A percentile compares a stretch with the other conserved stretches of the same genome.
Evolutionary conservation across 1,140 invertebrate species (phyloP).

Genomic region (Achroia grisella): DNA sequence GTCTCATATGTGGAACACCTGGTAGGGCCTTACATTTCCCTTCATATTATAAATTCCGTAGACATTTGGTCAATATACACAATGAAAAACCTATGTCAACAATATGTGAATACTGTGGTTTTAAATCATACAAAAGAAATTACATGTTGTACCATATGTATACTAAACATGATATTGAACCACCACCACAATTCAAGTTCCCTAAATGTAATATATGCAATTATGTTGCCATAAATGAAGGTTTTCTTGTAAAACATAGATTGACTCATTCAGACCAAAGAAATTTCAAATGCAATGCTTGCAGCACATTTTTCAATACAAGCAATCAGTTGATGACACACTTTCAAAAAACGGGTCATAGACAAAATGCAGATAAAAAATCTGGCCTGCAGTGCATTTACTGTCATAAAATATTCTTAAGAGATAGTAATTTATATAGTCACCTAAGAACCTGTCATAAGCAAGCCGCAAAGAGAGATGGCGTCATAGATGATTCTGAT

Average conservation of each 20-base stretch:
- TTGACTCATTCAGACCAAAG: constrained; percentile 68
- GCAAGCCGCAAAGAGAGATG: constrained; percentile 75
- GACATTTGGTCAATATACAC: constrained; percentile 87
- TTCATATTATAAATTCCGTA: constrained; percentile 84
- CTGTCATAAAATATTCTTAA: constrained; percentile 78
- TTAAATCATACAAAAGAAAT: constrained; percentile 83
- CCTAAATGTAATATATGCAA: constrained; percentile 85
- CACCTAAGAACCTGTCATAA: constrained; percentile 79
- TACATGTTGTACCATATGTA: constrained; percentile 87
- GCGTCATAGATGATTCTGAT: constrained; percentile 77
- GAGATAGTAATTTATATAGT: constrained; percentile 78
- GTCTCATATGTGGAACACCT: constrained; percentile 78
- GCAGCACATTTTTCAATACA: constrained; percentile 69
- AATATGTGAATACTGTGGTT: constrained; percentile 90
- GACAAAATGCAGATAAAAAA: constrained; percentile 65
- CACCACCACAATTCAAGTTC: constrained; percentile 80
- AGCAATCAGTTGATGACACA: constrained; percentile 68
- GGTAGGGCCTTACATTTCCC: constrained; percentile 80
- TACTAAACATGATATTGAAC: constrained; percentile 84
- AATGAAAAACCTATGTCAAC: constrained; percentile 85
- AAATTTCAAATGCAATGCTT: constrained; percentile 68
- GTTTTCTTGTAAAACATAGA: constrained; percentile 79
- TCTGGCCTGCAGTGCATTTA: constrained; percentile 78
- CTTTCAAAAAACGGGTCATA: constrained; percentile 75
- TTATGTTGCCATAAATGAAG: constrained; percentile 82